phyloP scores from a whole-genome alignment of 2,797 vertebrate genomes.

The Anolis apletophallus region DNA sequence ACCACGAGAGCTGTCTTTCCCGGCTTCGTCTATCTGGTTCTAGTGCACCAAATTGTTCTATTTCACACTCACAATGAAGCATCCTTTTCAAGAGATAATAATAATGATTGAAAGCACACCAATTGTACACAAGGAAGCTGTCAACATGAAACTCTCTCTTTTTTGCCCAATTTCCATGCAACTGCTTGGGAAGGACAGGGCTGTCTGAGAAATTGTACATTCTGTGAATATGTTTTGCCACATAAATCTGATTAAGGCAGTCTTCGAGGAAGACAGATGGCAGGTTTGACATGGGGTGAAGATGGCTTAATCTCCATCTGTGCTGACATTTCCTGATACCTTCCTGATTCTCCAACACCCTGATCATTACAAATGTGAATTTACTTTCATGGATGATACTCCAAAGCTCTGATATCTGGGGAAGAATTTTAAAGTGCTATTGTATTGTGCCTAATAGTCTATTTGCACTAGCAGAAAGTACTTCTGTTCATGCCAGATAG shows the following conservation, averaged over 20 bases:
- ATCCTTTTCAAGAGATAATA: conserved; percentile 35
- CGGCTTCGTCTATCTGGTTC: fast-evolving
- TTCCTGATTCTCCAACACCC: conserved; percentile 40
- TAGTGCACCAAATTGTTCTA: fast-evolving
- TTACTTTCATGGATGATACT: conserved; percentile 11
- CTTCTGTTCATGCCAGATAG: background rate
- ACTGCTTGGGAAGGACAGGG: conserved; percentile 1
- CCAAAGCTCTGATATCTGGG: background rate
- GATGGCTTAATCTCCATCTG: conserved; percentile 75
- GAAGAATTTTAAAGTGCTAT: conserved; percentile 24
- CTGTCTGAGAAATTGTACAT: background rate
- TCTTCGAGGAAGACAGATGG: conserved; percentile 68
- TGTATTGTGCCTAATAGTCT: background rate
- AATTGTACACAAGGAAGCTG: background rate
- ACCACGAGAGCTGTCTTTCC: background rate
- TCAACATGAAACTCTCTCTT: background rate
- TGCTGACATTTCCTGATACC: conserved; percentile 65
- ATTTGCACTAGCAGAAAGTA: background rate
- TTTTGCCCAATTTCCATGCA: background rate
- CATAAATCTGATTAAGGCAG: conserved; percentile 70
- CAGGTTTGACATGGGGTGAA: conserved; percentile 68
- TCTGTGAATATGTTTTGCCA: background rate
- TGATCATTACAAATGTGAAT: conserved; percentile 20
- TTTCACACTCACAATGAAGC: background rate
- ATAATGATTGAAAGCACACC: conserved; percentile 11